Percentiles rank a stretch among this genome's conserved stretches.
These are phyloP conservation scores for Hydropsyche betteni DNA, from an alignment of 2,888 invertebrate species.

Conservation along the genomic window DNA sequence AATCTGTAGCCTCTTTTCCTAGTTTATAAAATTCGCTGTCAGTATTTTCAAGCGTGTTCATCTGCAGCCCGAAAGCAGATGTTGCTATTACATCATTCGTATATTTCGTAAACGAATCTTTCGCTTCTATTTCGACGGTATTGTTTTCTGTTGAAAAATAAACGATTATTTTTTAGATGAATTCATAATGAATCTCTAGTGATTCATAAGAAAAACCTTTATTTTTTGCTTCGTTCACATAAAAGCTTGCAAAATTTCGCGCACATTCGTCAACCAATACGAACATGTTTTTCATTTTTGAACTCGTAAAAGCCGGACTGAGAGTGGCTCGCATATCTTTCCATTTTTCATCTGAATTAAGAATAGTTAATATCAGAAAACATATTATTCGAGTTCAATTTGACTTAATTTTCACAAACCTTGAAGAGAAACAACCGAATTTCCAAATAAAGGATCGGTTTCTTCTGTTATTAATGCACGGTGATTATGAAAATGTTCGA, in stretches of 20 bases:
- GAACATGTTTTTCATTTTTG: constrained; percentile 55
- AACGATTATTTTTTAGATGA: not conserved
- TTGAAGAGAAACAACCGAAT: too few species aligned
- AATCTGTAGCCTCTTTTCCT: constrained; percentile 20
- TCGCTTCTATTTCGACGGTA: constrained; percentile 21
- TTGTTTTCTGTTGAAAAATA: not conserved
- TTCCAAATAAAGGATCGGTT: constrained; percentile 2
- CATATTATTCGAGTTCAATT: too few species aligned
- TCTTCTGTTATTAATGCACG: constrained; percentile 62
- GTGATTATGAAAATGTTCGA: constrained; percentile 66
- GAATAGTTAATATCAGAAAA: not conserved
- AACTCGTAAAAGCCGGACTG: constrained; percentile 55
- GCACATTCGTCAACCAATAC: constrained; percentile 47
- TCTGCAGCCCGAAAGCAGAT: constrained; percentile 31
- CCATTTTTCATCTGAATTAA: constrained; percentile 53
- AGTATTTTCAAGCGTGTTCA: constrained; percentile 28
- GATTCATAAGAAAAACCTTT: not conserved
- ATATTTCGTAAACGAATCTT: constrained; percentile 34
- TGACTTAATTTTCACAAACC: too few species aligned
- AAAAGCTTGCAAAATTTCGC: not conserved
- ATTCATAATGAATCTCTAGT: not conserved
- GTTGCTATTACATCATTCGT: constrained; percentile 42
- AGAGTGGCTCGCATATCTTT: constrained; percentile 54
- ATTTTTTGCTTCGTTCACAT: not conserved
- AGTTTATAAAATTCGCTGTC: constrained; percentile 31